Evolutionary conservation across 2,113 vertebrate genomes (phyloP), one percentile per base, ranked within the genome.

Genomic region (Heterotis niloticus): DNA sequence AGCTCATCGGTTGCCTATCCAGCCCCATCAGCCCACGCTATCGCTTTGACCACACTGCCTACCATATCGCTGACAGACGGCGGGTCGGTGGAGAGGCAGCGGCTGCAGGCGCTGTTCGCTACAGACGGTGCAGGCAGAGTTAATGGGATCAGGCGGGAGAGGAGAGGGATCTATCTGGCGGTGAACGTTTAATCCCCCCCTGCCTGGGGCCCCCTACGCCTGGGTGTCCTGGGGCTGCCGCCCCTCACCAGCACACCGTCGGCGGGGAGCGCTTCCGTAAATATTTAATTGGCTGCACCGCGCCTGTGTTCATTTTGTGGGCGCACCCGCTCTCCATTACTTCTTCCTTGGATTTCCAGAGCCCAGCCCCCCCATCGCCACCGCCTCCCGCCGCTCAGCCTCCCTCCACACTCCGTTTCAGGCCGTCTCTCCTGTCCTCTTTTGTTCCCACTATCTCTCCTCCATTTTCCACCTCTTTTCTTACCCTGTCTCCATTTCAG

Each of bases 281-380:
- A 93, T 93, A 92, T 93, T 91, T 92, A 88, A 92, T 93, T 91
- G 91, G 87, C 88, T 90, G 91, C 89, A 85, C 88, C 81, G 83
- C 81, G 86, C 87, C 81, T 59, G 62, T 88, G 86, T 90, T 90
- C 89, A 93, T 91, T 90, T 88, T 91, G 88, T 83, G 84, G 88
- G 78, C 85, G 85, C 78, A 13, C 51, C 71, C 26, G 20, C 20
- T 34, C 75, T 79, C 82, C 81, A 24, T 34, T 70, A 18, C 72
- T 4, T 66, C 17, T 66, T 66, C 64, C 64, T 20, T 80, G 14
- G 14, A 67, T 78, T 73, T 59, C 69, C 26, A 65, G 14, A 13
- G 14, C 64, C 64, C 64, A 7, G 17, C 56, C 24, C 20, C n/a
- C 54, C 12, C 1, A 18, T 60, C 4, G 24, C 56, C 24, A 3